phyloP scores from a whole-genome alignment of 2,888 invertebrate genomes.

The Candidula unifasciata region DNA sequence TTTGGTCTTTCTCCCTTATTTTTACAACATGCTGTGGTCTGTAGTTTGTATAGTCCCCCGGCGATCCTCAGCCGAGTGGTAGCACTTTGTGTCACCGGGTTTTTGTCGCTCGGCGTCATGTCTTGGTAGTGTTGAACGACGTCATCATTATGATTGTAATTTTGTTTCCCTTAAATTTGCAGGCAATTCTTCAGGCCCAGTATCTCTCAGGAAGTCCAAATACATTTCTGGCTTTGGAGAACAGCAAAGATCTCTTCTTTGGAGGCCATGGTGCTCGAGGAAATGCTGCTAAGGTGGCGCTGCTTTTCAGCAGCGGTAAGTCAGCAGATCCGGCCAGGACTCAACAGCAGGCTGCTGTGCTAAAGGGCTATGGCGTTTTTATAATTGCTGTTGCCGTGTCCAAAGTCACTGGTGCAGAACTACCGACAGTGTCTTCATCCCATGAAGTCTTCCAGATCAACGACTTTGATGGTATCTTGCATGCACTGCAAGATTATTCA shows the following conservation, averaged over 20 bases:
- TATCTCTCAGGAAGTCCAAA: conserved; percentile 1
- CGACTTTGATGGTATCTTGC: not conserved
- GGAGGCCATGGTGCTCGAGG: not conserved
- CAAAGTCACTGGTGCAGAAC: not conserved
- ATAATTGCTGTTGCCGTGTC: not conserved
- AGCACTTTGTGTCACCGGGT: too few relatives aligned
- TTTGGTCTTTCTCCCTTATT: too few relatives aligned
- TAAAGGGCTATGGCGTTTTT: not conserved
- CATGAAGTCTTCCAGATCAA: conserved; percentile 1
- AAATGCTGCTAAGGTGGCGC: not conserved
- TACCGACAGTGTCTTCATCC: not conserved
- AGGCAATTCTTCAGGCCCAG: not conserved
- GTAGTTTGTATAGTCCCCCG: too few relatives aligned
- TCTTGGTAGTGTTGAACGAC: too few relatives aligned
- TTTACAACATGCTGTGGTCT: too few relatives aligned
- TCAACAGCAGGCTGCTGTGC: not conserved
- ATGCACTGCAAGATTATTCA: not conserved
- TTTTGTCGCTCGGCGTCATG: too few relatives aligned
- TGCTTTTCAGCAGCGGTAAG: conserved; percentile 11
- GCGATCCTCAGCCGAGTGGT: too few relatives aligned
- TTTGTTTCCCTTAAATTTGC: not conserved
- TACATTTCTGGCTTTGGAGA: conserved; percentile 18
- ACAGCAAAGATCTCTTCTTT: not conserved
- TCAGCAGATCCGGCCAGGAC: not conserved
- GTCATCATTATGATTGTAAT: too few relatives aligned